These are phyloP conservation scores for Nectonema munidae DNA, from an alignment of 2,888 invertebrate species.

Conservation along the genomic window DNA sequence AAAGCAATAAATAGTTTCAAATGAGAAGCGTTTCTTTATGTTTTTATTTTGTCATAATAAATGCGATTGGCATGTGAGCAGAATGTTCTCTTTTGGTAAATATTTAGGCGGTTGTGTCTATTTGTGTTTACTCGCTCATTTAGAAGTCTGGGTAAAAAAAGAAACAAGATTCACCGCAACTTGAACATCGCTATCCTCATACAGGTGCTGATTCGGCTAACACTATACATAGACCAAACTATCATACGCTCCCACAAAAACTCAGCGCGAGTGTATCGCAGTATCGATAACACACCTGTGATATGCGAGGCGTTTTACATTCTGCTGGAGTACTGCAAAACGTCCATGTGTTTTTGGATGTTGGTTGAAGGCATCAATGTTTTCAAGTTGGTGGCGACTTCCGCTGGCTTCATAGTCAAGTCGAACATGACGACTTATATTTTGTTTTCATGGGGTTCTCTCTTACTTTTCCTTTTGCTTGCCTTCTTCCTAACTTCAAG, in stretches of 20 bases:
- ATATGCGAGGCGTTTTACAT: constrained; percentile 45
- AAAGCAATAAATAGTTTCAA: too few relatives aligned
- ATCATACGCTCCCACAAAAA: constrained; percentile 21
- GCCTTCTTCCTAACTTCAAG: too few relatives aligned
- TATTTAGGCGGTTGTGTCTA: too few relatives aligned
- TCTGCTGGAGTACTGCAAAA: constrained; percentile 50
- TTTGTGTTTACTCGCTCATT: too few relatives aligned
- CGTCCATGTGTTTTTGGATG: constrained; percentile 84
- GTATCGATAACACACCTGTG: constrained; percentile 35
- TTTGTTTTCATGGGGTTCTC: constrained; percentile 24
- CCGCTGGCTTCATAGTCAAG: constrained; percentile 26
- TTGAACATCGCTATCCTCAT: constrained; percentile 26
- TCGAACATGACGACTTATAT: constrained; percentile 23
- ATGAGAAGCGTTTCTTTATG: too few relatives aligned
- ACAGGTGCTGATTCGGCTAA: constrained; percentile 24
- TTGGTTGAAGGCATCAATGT: constrained; percentile 64
- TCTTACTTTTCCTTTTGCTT: too few relatives aligned
- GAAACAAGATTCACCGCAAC: constrained; percentile 26
- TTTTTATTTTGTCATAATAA: too few relatives aligned
- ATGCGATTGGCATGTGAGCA: too few relatives aligned
- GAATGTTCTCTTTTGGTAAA: too few relatives aligned
- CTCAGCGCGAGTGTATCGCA: constrained; percentile 18
- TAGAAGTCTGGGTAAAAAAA: constrained; percentile 25
- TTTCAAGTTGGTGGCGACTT: constrained; percentile 39
- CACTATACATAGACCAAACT: constrained; percentile 25